phyloP scores from a whole-genome alignment of 1,140 invertebrate genomes.

The Ooceraea biroi region DNA sequence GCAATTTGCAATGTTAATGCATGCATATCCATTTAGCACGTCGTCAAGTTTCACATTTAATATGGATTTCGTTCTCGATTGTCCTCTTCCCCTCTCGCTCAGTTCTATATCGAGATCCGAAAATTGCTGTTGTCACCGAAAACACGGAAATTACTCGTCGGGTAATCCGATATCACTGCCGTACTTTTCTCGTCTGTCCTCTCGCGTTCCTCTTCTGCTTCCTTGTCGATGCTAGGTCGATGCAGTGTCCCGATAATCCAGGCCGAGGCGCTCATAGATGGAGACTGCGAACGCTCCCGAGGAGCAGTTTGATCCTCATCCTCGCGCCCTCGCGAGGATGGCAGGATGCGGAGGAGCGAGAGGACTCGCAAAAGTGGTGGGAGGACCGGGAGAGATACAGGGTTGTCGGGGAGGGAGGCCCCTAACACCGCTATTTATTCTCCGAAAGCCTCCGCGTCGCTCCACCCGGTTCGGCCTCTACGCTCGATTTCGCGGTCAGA shows the following conservation, averaged over 20 bases:
- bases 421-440: conserved; percentile 78
- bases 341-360: conserved; percentile 9
- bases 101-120: neutral
- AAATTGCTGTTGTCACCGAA: neutral
- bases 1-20: neutral
- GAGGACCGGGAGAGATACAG: conserved; percentile 42
- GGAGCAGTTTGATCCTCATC: conserved; percentile 23
- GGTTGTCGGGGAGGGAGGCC: conserved; percentile 45
- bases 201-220: neutral
- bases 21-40: neutral
- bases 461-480: conserved; percentile 48
- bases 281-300: conserved; percentile 22
- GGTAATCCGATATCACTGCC: conserved; percentile 32
- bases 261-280: conserved; percentile 28
- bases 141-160: conserved; percentile 6
- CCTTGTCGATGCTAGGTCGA: conserved; percentile 58
- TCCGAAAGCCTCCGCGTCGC: conserved; percentile 60
- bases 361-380: conserved; percentile 42
- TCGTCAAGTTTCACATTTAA: neutral
- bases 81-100: neutral
- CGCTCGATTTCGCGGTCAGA: conserved; percentile 82
- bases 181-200: neutral
- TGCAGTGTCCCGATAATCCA: conserved; percentile 48
- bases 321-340: neutral
- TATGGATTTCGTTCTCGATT: neutral